phyloP scores from a whole-genome alignment of 2,797 vertebrate genomes.

The Hybognathus amarus region DNA sequence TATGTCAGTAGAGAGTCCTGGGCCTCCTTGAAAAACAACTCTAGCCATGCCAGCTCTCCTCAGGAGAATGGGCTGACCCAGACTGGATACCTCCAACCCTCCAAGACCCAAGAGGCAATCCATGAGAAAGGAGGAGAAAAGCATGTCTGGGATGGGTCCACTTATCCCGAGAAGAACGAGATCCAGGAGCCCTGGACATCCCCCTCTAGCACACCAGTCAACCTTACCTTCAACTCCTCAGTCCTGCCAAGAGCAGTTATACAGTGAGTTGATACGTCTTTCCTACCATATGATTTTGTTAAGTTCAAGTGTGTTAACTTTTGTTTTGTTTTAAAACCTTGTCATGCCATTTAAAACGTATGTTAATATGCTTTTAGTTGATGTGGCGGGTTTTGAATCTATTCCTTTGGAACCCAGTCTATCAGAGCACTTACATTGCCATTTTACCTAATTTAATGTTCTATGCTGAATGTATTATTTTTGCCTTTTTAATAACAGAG shows the following conservation, averaged over 20 bases:
- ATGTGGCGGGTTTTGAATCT: background rate
- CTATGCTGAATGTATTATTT: background rate
- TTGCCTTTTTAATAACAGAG: slow-evolving; percentile 75
- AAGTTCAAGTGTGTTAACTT: background rate
- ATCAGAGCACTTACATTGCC: background rate
- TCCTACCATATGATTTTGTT: background rate
- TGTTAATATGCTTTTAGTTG: background rate
- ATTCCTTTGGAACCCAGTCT: background rate
- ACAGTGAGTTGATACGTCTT: slow-evolving; percentile 41
- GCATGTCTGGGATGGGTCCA: slow-evolving; percentile 73
- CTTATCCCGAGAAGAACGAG: slow-evolving; percentile 72
- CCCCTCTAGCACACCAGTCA: slow-evolving; percentile 66
- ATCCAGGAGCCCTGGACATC: slow-evolving; percentile 74
- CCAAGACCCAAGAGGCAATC: slow-evolving; percentile 61
- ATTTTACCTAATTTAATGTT: background rate
- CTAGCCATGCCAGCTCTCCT: slow-evolving; percentile 44
- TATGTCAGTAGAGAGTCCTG: slow-evolving; percentile 71
- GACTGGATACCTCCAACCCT: slow-evolving; percentile 63
- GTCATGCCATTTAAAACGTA: background rate
- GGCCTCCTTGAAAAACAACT: slow-evolving; percentile 63
- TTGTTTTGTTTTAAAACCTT: background rate
- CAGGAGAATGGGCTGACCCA: slow-evolving; percentile 53
- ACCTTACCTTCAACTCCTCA: slow-evolving; percentile 72
- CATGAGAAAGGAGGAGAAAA: slow-evolving; percentile 69
- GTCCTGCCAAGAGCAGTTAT: slow-evolving; percentile 61